Base-by-base conservation (phyloP, 2,113 vertebrate species). In the Callionymus lyra region DNA sequence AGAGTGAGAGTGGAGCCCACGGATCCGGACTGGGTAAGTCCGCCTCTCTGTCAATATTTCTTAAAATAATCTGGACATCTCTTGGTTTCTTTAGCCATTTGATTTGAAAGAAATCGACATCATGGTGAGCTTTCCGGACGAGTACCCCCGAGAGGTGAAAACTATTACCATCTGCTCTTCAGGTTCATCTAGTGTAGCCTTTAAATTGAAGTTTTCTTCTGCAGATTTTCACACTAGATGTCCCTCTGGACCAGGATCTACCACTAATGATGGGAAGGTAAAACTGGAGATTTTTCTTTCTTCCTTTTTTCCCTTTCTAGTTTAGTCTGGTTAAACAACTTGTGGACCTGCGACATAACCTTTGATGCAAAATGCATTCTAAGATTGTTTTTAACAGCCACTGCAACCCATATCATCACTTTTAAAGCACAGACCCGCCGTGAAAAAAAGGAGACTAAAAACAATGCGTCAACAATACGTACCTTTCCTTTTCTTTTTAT, bases 91-190 rank as follows among this genome's bases (percentile, higher is more conserved):
- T 3, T 55, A 89, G 87, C 86, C 86, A 34, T 89, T 85, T 82
- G 87, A 89, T 55, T 55, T 87, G 40, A 87, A 85, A 66, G 78
- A 85, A 60, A 52, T 88, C 9, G 83, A 83, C 44, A 74, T 89
- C 41, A 83, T 88, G 85, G 72, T 89, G 56, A 86, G 78, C 78
- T 89, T 89, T 59, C 87, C 87, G n/a, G 80, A 82, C 4, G 65
- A 34, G 21, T 89, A 89, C 49, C 87, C 87, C 5, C 54, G 75
- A 35, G 80, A 89, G 85, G 87, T 89, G 74, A 77, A 56, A 9
- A 39, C 53, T 10, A 36, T 39, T 5, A 18, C 16, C 42, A 6
- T 27, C 14, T 38, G 1, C 10, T 15, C 13, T 10, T 5, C 18
- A 31, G 34, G n/a, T 17, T 34, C 16, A 13, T 34, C 11, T 15